phyloP scores from a whole-genome alignment of 2,888 invertebrate species.

The Proisotoma minuta region DNA sequence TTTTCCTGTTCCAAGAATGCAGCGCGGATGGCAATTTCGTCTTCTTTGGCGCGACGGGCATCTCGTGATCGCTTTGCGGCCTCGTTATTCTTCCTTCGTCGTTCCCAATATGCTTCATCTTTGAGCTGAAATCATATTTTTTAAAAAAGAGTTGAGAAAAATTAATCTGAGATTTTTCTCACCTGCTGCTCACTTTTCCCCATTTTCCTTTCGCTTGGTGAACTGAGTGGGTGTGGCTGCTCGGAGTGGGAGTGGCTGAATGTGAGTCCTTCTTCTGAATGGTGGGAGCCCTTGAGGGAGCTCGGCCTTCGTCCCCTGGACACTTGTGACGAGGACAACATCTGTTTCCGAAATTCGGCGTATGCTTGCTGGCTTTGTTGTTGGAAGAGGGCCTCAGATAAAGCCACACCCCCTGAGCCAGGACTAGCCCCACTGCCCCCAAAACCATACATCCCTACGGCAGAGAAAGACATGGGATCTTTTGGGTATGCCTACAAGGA shows the following conservation, averaged over 20 bases:
- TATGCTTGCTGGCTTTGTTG: constrained; percentile 57
- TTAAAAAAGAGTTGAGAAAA: background rate
- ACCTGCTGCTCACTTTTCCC: constrained; percentile 47
- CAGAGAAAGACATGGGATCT: constrained; percentile 59
- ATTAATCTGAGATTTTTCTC: background rate
- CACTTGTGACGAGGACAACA: constrained; percentile 63
- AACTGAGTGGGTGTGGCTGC: constrained; percentile 9
- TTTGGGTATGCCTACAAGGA: constrained; percentile 62
- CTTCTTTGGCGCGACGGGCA: constrained; percentile 81
- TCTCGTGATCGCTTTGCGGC: constrained; percentile 93
- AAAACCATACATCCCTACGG: constrained; percentile 53
- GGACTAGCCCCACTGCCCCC: constrained; percentile 46
- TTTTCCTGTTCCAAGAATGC: constrained; percentile 83
- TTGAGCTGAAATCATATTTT: constrained; percentile 54
- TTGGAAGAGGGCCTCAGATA: constrained; percentile 54
- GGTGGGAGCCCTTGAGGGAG: background rate
- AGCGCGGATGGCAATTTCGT: constrained; percentile 83
- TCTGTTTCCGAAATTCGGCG: constrained; percentile 64
- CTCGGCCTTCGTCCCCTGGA: constrained; percentile 52
- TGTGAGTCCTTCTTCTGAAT: background rate
- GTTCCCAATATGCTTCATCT: constrained; percentile 81
- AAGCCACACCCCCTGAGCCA: no score
- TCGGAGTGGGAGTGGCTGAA: constrained; percentile 19
- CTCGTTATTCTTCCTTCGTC: constrained; percentile 84
- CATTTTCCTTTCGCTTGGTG: no score